These are phyloP conservation scores for Electrona antarctica DNA, from an alignment of 2,113 vertebrate genomes.

Conservation along the genomic window DNA sequence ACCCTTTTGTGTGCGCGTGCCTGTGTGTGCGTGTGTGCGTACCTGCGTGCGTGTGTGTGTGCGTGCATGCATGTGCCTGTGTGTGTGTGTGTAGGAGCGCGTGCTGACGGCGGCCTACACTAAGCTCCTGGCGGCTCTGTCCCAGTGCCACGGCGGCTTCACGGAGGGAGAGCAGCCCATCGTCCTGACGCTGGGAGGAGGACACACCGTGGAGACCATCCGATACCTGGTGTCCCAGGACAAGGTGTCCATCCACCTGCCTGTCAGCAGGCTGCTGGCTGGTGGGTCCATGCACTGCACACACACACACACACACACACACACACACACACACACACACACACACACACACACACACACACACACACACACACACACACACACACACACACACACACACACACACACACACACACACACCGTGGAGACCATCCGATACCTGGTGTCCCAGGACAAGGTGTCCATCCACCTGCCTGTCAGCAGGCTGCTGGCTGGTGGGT, in stretches of 20 bases:
- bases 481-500: conserved; percentile 95
- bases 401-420: no score
- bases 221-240: conserved; percentile 97
- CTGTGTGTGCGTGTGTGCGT: background rate
- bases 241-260: conserved; percentile 97
- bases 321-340: no score
- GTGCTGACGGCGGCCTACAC: conserved; percentile 95
- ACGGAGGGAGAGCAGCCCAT: conserved; percentile 94
- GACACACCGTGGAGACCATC: conserved; percentile 94
- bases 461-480: conserved; percentile 97
- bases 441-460: conserved; percentile 96
- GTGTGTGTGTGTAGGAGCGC: conserved; percentile 81
- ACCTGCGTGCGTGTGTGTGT: background rate
- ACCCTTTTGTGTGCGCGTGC: no score
- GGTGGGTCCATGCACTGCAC: conserved; percentile 70
- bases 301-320: no score
- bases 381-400: no score
- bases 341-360: no score
- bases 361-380: no score
- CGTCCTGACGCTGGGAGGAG: conserved; percentile 86
- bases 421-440: conserved; percentile 96
- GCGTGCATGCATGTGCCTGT: background rate
- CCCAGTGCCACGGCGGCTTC: conserved; percentile 89
- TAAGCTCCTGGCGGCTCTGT: conserved; percentile 88
- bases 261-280: conserved; percentile 94